phyloP scores from a whole-genome alignment of 2,797 vertebrate genomes.

The Cyclopterus lumpus region DNA sequence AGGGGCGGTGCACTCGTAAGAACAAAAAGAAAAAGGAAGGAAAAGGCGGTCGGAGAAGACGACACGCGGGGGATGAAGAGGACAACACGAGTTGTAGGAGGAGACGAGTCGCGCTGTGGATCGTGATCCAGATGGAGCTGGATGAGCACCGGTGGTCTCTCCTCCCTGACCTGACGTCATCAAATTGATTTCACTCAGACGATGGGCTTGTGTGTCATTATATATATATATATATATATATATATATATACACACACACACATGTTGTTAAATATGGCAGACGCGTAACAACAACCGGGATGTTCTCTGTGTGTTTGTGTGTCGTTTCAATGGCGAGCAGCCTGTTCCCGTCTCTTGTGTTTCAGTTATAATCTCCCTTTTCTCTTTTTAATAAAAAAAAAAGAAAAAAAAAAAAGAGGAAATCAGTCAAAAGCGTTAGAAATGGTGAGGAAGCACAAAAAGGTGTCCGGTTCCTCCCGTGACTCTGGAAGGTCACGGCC shows the following conservation, averaged over 20 bases:
- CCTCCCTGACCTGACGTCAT: constrained; percentile 55
- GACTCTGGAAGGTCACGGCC: constrained; percentile 86
- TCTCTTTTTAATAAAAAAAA: constrained; percentile 77
- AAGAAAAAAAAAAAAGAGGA: constrained; percentile 68
- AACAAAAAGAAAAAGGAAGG: constrained; percentile 18
- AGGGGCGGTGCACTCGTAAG: constrained; percentile 29
- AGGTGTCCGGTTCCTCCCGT: no score
- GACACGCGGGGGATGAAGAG: constrained; percentile 20
- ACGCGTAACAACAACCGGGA: constrained; percentile 45
- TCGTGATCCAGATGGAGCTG: no score
- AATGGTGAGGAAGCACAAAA: no score
- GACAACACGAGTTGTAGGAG: constrained; percentile 44
- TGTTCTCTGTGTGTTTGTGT: constrained; percentile 33
- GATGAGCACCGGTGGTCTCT: constrained; percentile 65
- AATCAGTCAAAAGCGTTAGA: constrained; percentile 77
- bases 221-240: no score
- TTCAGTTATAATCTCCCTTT: constrained; percentile 73
- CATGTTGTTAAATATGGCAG: no score
- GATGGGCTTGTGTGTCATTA: no score
- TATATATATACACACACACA: no score
- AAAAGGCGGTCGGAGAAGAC: constrained; percentile 2
- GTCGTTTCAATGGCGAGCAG: constrained; percentile 31
- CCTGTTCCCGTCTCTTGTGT: constrained; percentile 63
- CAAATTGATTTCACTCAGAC: constrained; percentile 54
- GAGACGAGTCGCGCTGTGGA: no score